Conservation (phyloP, 2,113 vertebrate species). For the Poeciliopsis retropinna region DNA sequence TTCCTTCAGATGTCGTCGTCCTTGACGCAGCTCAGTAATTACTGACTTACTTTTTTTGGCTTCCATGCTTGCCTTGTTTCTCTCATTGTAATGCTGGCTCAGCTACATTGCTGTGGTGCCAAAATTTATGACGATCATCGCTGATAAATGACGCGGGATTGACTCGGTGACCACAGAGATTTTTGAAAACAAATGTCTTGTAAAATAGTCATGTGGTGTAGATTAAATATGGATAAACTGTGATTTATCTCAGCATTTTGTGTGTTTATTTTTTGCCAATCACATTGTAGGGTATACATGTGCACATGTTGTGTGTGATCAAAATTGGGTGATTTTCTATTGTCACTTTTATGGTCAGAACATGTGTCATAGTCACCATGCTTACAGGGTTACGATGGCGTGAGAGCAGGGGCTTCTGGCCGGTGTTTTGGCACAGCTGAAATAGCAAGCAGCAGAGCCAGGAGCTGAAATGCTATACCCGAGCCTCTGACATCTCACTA, state of each 20-base stretch:
- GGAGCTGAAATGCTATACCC: constrained; percentile 73
- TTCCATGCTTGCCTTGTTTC: constrained; percentile 10
- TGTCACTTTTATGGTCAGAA: constrained; percentile 25
- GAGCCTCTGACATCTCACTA: constrained; percentile 32
- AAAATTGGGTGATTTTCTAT: constrained; percentile 5
- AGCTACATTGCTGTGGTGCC: not conserved
- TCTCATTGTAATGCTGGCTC: constrained; percentile 10
- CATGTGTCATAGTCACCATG: constrained; percentile 37
- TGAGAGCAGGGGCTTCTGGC: constrained; percentile 77
- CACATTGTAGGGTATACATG: constrained; percentile 11
- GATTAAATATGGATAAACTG: constrained; percentile 6
- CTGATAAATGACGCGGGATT: constrained; percentile 28
- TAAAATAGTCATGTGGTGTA: constrained; percentile 11
- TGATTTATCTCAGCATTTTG: not conserved
- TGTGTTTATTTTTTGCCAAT: not conserved
- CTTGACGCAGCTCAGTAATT: constrained; percentile 30
- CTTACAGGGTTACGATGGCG: constrained; percentile 68
- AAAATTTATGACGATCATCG: constrained; percentile 13
- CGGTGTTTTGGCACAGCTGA: constrained; percentile 76
- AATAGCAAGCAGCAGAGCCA: constrained; percentile 72
- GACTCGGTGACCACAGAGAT: not conserved
- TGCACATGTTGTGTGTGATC: not conserved
- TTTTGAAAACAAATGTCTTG: constrained; percentile 13
- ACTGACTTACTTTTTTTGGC: constrained; percentile 15
- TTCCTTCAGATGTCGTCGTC: constrained; percentile 30